Evolutionary conservation across 2,888 invertebrate species (phyloP), one percentile per base, ranked within the genome.

Genomic region (Griposia aprilina): DNA sequence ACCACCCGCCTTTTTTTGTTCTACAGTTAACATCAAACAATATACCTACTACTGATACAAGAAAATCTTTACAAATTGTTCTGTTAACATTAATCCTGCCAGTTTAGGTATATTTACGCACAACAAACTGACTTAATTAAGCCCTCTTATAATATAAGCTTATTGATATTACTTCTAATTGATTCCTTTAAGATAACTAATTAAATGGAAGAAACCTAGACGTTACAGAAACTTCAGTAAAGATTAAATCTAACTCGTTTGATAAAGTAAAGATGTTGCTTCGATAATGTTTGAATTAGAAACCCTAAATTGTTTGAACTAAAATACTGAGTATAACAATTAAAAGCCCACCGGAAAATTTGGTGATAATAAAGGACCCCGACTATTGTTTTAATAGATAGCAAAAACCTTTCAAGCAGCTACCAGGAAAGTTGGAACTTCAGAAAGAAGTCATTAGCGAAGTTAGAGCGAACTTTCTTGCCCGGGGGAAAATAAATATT

Each of bases 371-470:
- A 93, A 94, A 93, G 91, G 84, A 80, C 84, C 83, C 83, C 87
- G 90, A 92, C 92, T 94, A 93, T 95, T 95, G 94, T 95, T 93
- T 94, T 93, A 94, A 93, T 90, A 93, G 93, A 94, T 93, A 94
- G 93, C 92, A 92, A 93, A 91, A 94, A 93, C 93, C 93, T 93
- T 93, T 92, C 91, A 91, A 94, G 93, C 91, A 90, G 91, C 93
- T 91, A 88, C 90, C 90, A 91, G 90, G 89, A 91, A 95, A 95
- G 94, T 96, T 94, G 90, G 90, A 89, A 92, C 92, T 93, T 93
- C 90, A 92, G 93, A 96, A 96, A 96, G 94, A 95, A 95, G 95
- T 96, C 95, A 95, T 96, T 96, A 96, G 94, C 91, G 84, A 94
- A 96, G 93, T 95, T 95, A 90, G 87, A 90, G 90, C 90, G 91